Evolutionary conservation across 1,140 invertebrate species (phyloP), one percentile per base, ranked within the genome.

Genomic region (Condylostylus longicornis): DNA sequence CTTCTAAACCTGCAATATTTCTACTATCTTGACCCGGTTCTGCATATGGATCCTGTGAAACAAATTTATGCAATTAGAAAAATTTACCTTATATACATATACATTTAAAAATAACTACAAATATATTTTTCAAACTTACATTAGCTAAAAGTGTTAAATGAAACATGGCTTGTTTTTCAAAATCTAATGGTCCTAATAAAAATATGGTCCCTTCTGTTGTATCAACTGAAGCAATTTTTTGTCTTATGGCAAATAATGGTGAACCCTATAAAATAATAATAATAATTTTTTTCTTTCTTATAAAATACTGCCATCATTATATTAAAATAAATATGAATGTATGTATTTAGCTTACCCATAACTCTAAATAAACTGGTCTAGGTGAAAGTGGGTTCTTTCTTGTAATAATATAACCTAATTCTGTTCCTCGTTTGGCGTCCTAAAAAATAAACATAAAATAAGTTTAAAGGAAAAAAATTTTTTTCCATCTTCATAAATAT

Each of bases 121-220:
- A n/a, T 25, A 8, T 25, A 25, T 25, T 25, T 25, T 22, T 35
- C 22, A 22, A 43, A 66, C 74, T 69, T 73, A 87, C 83, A 66
- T 81, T 77, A 13, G 82, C 83, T 35, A 83, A 72, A 45, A 88
- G 70, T 3, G 77, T 78, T 42, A 88, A 62, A 38, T 77, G 78
- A 58, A 85, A 83, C 69, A 86, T 80, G 32, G 82, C 80, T 61
- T 82, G 78, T 18, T 71, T 79, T 51, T 89, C 85, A 50, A 85
- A 89, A 62, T 89, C 85, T 36, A 89, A 60, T 43, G 75, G 70
- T 15, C 76, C 77, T 19, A 77, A 67, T 13, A 87, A 58, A 38
- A 77, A 74, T 50, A 87, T 76, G 2, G 77, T 75, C 25, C 77
- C 81, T 55, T 80, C 75, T 17, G 78, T 82, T 30, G 71, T 72